Conservation (phyloP, 1,140 invertebrate genomes). For the Drosophila jambulina region DNA sequence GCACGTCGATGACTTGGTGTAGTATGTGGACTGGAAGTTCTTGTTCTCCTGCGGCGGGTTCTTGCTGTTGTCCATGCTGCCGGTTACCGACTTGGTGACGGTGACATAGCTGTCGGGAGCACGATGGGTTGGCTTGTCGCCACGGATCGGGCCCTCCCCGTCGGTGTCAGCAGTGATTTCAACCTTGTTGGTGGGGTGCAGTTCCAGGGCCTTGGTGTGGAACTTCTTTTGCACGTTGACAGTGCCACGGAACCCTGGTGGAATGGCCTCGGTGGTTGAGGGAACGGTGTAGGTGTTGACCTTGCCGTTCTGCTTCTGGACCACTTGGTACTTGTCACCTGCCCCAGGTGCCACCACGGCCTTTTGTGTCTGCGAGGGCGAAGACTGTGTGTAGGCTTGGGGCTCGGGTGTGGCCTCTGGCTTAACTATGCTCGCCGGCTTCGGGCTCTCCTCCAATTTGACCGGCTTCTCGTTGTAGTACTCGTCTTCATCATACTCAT, state of each 20-base stretch:
- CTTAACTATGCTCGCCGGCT: constrained; percentile 25
- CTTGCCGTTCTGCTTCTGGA: constrained; percentile 81
- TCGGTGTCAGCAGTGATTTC: constrained; percentile 78
- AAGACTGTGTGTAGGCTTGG: constrained; percentile 69
- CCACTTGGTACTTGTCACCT: constrained; percentile 64
- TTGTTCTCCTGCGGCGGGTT: constrained; percentile 87
- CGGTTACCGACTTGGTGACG: constrained; percentile 91
- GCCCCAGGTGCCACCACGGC: constrained; percentile 78
- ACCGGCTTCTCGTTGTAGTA: constrained; percentile 78
- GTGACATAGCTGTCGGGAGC: constrained; percentile 88
- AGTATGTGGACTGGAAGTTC: constrained; percentile 91
- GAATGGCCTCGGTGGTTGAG: constrained; percentile 74
- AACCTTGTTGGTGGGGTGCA: constrained; percentile 59
- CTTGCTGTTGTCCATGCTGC: constrained; percentile 88
- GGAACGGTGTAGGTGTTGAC: constrained; percentile 57
- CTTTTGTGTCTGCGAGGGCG: constrained; percentile 79
- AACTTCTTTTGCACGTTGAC: constrained; percentile 83
- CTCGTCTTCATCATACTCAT: constrained; percentile 86
- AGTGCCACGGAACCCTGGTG: constrained; percentile 80
- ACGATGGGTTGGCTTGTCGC: constrained; percentile 55
- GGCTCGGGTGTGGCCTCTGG: constrained; percentile 20
- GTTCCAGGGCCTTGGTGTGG: constrained; percentile 76
- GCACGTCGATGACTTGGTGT: constrained; percentile 93
- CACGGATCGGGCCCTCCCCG: constrained; percentile 67
- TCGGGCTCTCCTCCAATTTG: constrained; percentile 61